Evolutionary conservation across 64 coral and sea anemone genomes (phyloP), one percentile per base, ranked within the genome.

Genomic region (Montipora efflorescens): DNA sequence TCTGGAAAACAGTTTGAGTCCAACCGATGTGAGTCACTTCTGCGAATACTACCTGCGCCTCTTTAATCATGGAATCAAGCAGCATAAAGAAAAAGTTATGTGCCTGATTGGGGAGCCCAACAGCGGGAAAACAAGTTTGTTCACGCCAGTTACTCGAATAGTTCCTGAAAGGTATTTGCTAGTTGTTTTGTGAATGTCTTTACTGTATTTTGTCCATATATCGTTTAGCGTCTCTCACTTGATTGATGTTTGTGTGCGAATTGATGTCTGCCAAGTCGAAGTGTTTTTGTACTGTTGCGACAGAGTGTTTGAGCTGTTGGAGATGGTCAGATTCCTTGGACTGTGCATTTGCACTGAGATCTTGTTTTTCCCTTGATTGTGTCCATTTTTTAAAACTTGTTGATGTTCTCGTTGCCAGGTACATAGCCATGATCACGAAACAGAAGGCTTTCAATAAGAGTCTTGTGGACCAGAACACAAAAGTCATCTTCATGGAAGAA

Each of bases 31-130:
- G 28, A 36, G 28, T 36, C 28, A 36, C 28, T 36, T 36, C 28
- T 78, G 76, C 76, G 47, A 53, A 78, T 78, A 51, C 76, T 78
- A 50, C 76, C 18, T 78, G 45, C 47, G 76, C 47, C 76, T 51
- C 14, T 14, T 78, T 0, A 78, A 78, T 50, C 46, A 78, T 3
- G 46, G 76, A 78, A 50, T 16, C 4, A 51, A 50, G 47, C 76
- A 78, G 47, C 76, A 78, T 45, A 78, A 50, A 18, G 76, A 78
- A 16, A 78, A 78, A n/a, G 76, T 78, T 7, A 15, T 53, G 5
- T 78, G 47, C 16, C 19, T 78, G 46, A 49, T 78, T 18, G 76
- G 13, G 4, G 76, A 78, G 18, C 76, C 76, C 2, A 78, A 78
- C 47, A 78, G 76, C 8, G 76, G 76, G 47, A 78, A 78, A 78